phyloP scores from a whole-genome alignment of 92 coral and sea anemone genomes.

The Actinernus sp. region DNA sequence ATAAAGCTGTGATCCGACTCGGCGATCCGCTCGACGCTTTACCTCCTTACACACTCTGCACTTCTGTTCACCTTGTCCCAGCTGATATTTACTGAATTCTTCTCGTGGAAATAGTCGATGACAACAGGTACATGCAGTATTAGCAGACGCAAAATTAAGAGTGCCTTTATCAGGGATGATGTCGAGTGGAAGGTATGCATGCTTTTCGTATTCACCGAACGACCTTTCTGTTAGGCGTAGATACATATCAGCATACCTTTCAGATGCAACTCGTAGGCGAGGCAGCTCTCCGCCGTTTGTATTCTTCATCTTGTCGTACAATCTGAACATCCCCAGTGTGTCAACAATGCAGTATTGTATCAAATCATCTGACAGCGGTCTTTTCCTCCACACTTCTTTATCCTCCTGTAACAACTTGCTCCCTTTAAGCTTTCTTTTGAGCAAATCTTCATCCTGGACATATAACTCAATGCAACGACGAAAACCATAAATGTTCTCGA shows the following conservation, averaged over 20 bases:
- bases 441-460: slow-evolving; percentile 59
- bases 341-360: slow-evolving; percentile 76
- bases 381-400: slow-evolving; percentile 39
- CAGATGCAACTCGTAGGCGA: slow-evolving; percentile 76
- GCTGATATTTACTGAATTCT: slow-evolving; percentile 71
- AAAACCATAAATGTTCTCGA: slow-evolving; percentile 67
- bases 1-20: too few relatives aligned
- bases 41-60: slow-evolving; percentile 90
- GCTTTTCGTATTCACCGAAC: slow-evolving; percentile 68
- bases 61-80: slow-evolving; percentile 69
- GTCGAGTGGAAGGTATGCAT: slow-evolving; percentile 77
- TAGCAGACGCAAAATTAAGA: slow-evolving; percentile 48
- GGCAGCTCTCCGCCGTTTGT: slow-evolving; percentile 52
- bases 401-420: slow-evolving; percentile 14
- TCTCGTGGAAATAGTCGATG: slow-evolving; percentile 60
- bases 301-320: slow-evolving; percentile 74
- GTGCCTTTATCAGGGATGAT: slow-evolving; percentile 85
- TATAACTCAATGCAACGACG: slow-evolving; percentile 78
- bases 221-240: slow-evolving; percentile 58
- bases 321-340: too few relatives aligned
- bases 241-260: slow-evolving; percentile 72
- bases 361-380: slow-evolving; percentile 60
- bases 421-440: slow-evolving; percentile 55
- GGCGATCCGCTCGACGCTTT: too few relatives aligned
- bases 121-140: slow-evolving; percentile 71